phyloP scores from a whole-genome alignment of 2,113 vertebrate genomes.

The Pagrus major region DNA sequence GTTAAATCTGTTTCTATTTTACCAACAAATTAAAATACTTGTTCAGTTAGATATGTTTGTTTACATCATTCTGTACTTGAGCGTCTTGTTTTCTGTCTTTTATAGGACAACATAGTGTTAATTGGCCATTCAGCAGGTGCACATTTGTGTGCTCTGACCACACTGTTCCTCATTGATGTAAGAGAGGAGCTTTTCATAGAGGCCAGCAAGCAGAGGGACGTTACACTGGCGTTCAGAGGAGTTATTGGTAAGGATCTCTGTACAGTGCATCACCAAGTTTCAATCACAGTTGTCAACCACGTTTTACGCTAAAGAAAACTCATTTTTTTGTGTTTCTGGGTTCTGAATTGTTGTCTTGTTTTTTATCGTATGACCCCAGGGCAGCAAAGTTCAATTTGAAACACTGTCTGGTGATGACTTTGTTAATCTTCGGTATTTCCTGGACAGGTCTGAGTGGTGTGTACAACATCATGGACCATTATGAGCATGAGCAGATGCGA shows the following conservation, averaged over 20 bases:
- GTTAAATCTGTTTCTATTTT: neutral
- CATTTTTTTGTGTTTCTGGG: neutral
- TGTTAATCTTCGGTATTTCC: neutral
- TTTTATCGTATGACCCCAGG: neutral
- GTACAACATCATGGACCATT: constrained; percentile 84
- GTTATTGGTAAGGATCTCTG: constrained; percentile 73
- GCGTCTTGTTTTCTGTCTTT: constrained; percentile 3
- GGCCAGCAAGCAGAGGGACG: constrained; percentile 61
- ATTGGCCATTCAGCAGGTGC: constrained; percentile 85
- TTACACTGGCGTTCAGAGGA: constrained; percentile 72
- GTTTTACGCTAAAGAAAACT: neutral
- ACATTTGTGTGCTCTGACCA: constrained; percentile 79
- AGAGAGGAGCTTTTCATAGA: constrained; percentile 79
- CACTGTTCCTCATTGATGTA: constrained; percentile 78
- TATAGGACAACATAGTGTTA: constrained; percentile 80
- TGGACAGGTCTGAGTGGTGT: constrained; percentile 81
- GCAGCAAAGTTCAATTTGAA: neutral
- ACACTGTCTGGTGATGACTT: too few species aligned
- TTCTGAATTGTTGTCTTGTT: neutral
- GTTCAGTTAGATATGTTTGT: neutral
- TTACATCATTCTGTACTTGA: neutral
- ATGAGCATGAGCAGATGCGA: constrained; percentile 79
- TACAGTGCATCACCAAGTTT: neutral
- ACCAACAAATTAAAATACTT: neutral
- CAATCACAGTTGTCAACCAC: neutral